Evolutionary conservation across 2,797 vertebrate genomes (phyloP).

Genomic region (Falco columbarius): DNA sequence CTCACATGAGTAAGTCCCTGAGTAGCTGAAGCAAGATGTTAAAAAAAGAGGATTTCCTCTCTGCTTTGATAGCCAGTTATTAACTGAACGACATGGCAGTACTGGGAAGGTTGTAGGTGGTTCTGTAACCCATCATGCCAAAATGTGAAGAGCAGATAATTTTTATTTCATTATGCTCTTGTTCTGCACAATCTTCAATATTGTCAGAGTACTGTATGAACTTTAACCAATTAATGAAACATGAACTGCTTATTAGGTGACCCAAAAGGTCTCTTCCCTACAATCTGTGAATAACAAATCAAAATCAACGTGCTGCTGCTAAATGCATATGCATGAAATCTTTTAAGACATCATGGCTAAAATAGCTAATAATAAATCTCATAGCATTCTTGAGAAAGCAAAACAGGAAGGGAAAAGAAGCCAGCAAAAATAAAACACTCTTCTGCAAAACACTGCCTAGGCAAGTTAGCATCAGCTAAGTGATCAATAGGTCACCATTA

Average conservation of each 20-base stretch:
- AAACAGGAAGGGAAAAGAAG: constrained; percentile 23
- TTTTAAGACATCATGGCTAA: constrained; percentile 36
- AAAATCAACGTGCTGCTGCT: constrained; percentile 35
- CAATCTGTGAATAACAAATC: constrained; percentile 52
- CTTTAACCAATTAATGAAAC: constrained; percentile 69
- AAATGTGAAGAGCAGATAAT: constrained; percentile 49
- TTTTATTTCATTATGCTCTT: constrained; percentile 64
- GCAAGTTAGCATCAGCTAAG: background rate
- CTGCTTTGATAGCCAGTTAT: constrained; percentile 45
- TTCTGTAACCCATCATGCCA: constrained; percentile 39
- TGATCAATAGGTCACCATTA: constrained; percentile 34
- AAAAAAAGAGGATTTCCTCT: background rate
- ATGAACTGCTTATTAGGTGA: constrained; percentile 64
- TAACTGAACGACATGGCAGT: background rate
- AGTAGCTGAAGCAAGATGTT: background rate
- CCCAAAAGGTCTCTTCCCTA: constrained; percentile 46
- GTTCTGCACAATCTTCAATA: constrained; percentile 55
- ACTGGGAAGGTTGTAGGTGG: constrained; percentile 10
- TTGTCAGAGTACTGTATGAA: constrained; percentile 54
- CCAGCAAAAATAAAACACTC: constrained; percentile 28
- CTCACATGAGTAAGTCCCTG: background rate
- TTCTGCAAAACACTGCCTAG: constrained; percentile 15
- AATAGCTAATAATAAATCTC: constrained; percentile 48
- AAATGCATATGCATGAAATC: constrained; percentile 55
- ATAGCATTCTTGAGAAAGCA: constrained; percentile 11